These are phyloP conservation scores for Drosophila sulfurigaster DNA, from an alignment of 1,140 invertebrate species.

Conservation along the genomic window DNA sequence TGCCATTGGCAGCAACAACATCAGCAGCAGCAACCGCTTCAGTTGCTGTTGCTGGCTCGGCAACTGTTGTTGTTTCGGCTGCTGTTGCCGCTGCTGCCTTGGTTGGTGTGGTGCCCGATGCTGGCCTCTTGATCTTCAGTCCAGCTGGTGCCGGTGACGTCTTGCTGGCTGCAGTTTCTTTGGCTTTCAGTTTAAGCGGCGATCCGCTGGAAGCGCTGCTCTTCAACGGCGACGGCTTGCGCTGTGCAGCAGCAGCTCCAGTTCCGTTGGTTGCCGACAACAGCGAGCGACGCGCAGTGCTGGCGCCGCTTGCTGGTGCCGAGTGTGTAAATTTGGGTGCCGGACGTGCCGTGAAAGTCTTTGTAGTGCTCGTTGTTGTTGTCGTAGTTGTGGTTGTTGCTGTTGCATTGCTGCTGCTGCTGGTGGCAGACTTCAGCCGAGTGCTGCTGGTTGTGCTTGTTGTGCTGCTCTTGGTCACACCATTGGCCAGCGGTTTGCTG, in stretches of 20 bases:
- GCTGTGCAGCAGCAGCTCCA: constrained; percentile 29
- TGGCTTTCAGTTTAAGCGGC: constrained; percentile 70
- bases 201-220: constrained; percentile 34
- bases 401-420: not conserved
- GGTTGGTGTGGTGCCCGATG: constrained; percentile 34
- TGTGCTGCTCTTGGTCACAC: constrained; percentile 44
- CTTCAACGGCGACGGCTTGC: constrained; percentile 62
- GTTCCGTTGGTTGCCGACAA: constrained; percentile 1
- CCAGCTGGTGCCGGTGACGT: constrained; percentile 48
- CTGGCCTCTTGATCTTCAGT: constrained; percentile 36
- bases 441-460: constrained; percentile 44
- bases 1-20: constrained; percentile 44
- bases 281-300: constrained; percentile 24
- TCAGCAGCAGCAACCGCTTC: not conserved
- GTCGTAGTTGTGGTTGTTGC: constrained; percentile 33
- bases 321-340: constrained; percentile 73
- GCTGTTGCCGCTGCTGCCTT: constrained; percentile 43
- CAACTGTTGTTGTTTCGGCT: constrained; percentile 9
- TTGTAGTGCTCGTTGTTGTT: constrained; percentile 68
- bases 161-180: constrained; percentile 57
- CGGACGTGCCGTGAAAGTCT: constrained; percentile 79
- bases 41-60: constrained; percentile 10
- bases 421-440: constrained; percentile 52
- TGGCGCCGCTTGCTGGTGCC: constrained; percentile 18
- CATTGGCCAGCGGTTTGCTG: constrained; percentile 63